A percentile compares a stretch with the other conserved stretches of the same genome.
These are phyloP conservation scores for Pardalotus punctatus DNA, from an alignment of 2,113 vertebrate species.

Conservation along the genomic window DNA sequence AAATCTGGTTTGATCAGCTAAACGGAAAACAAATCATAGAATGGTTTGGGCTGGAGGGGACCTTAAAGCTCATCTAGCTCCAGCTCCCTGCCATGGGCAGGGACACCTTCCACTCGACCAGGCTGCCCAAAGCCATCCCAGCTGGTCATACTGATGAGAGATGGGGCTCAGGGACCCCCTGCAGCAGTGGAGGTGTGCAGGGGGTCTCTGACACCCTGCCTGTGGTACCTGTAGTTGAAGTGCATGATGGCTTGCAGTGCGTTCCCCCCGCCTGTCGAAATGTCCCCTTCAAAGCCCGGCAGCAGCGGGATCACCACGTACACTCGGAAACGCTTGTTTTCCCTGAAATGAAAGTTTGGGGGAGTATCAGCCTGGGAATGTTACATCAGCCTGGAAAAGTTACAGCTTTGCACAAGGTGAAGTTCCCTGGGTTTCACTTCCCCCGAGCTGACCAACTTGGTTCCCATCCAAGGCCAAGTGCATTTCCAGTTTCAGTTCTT, in stretches of 20 bases:
- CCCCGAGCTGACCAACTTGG: accelerated
- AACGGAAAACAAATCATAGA: background rate
- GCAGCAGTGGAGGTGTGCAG: background rate
- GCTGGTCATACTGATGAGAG: accelerated
- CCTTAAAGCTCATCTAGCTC: background rate
- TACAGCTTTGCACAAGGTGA: background rate
- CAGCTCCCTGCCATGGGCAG: background rate
- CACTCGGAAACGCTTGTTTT: slow-evolving; percentile 83
- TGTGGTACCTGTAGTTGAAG: slow-evolving; percentile 93
- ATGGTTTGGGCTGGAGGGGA: background rate
- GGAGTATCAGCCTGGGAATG: background rate
- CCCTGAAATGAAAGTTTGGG: slow-evolving; percentile 63
- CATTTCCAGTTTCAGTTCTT: background rate
- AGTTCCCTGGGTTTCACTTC: accelerated
- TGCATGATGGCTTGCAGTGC: slow-evolving; percentile 97
- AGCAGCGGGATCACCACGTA: slow-evolving; percentile 93
- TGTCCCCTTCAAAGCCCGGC: slow-evolving; percentile 95
- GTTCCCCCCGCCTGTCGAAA: slow-evolving; percentile 90
- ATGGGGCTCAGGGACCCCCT: accelerated
- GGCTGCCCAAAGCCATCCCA: background rate
- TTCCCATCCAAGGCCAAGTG: background rate
- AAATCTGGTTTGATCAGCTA: background rate
- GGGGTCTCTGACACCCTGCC: background rate
- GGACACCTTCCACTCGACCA: background rate
- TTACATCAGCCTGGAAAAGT: background rate